Evolutionary conservation across 1,140 invertebrate genomes (phyloP), one percentile per base, ranked within the genome.

Genomic region (Ditylenchus dipsaci): DNA sequence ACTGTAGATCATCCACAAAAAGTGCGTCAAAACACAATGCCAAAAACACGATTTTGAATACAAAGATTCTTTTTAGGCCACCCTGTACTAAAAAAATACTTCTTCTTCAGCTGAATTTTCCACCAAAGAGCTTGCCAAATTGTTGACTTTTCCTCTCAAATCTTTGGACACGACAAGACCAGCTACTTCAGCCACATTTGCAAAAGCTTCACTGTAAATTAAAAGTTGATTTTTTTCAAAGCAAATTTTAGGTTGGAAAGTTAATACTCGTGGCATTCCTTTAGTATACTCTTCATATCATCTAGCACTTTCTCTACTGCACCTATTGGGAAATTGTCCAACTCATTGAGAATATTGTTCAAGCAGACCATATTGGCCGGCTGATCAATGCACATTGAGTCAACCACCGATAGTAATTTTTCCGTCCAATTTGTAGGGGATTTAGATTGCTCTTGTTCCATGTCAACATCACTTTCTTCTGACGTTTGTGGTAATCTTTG

Each of bases 301-400:
- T 45, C n/a, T n/a, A 61, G 15, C 3, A n/a, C n/a, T 23, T 19
- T 17, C n/a, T 61, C 59, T 7, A 30, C 59, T 45, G 29, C n/a
- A 17, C 59, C n/a, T 21, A 53, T 53, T 5, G 49, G 49, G 49
- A 53, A 53, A 26, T 53, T 53, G 49, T 69, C 68, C 13, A 69
- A 38, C 63, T 69, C 68, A 0, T 72, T 47, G 29, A 69, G 21
- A 30, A 69, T 69, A 30, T 56, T 29, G 71, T 69, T 69, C 68
- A 69, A 63, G 1, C 19, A 29, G 45, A 56, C 33, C 23, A 69
- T 73, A 19, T 72, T 42, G 1, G 68, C 47, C 45, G 67, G 67
- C 26, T 72, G 68, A 0, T 47, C 23, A 9, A 13, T 23, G 19
- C 26, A 53, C 21, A 69, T 33, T 30, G 29, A 21, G 30, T 69